These are phyloP conservation scores for Lepus europaeus DNA, from an alignment of 2,113 vertebrate genomes.

Conservation along the genomic window DNA sequence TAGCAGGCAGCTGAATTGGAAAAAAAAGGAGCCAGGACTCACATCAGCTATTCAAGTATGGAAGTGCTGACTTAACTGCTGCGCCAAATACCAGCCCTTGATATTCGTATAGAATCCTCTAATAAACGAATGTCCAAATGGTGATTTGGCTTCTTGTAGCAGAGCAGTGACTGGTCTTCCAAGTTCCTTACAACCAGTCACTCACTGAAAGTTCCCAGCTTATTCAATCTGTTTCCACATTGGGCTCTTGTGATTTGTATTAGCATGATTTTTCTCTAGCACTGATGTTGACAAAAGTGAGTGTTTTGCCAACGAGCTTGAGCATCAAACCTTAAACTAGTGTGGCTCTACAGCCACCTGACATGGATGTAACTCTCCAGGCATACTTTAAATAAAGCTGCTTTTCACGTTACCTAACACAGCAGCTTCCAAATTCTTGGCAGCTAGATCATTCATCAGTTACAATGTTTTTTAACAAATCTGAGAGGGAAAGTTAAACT, in stretches of 20 bases:
- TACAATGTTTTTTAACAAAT: slow-evolving; percentile 3
- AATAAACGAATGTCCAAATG: background rate
- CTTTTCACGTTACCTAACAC: background rate
- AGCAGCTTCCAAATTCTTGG: background rate
- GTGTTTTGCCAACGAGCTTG: background rate
- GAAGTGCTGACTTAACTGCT: too few species aligned
- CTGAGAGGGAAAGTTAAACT: background rate
- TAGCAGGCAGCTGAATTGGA: too few species aligned
- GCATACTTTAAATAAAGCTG: background rate
- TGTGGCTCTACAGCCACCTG: background rate
- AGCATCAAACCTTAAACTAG: background rate
- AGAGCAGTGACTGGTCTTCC: background rate
- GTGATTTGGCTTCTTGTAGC: background rate
- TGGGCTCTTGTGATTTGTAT: background rate
- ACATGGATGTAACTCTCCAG: background rate
- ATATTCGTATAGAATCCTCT: too few species aligned
- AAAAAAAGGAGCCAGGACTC: too few species aligned
- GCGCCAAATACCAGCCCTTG: too few species aligned
- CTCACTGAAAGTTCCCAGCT: background rate
- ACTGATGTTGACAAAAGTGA: background rate
- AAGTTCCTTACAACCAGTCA: background rate
- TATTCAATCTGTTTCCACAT: background rate
- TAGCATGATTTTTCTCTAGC: background rate
- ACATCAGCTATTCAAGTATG: too few species aligned
- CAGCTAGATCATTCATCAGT: background rate